Evolutionary conservation across 2,113 vertebrate species (phyloP).

Genomic region (Vireo altiloquus): DNA sequence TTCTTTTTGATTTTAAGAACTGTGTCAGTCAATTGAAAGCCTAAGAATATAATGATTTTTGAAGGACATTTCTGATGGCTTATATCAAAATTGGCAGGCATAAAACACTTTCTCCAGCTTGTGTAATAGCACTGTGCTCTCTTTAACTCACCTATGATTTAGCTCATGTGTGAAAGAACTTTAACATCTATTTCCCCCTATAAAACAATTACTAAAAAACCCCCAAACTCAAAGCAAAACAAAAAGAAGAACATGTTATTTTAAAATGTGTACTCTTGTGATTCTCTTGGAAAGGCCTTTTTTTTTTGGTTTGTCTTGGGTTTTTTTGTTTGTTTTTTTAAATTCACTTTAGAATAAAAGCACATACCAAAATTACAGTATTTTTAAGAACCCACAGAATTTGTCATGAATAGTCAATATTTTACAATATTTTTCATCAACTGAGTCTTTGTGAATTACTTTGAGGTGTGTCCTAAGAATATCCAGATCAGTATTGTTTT

Average conservation of each 20-base stretch:
- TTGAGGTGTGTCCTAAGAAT: neutral
- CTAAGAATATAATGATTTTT: conserved; percentile 38
- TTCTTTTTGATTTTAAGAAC: conserved; percentile 28
- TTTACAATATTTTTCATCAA: neutral
- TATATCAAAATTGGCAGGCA: conserved; percentile 41
- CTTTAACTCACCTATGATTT: neutral
- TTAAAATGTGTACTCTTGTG: neutral
- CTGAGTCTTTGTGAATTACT: neutral
- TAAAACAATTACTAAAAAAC: neutral
- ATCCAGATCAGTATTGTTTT: neutral
- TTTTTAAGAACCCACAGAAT: neutral
- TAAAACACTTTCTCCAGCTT: neutral
- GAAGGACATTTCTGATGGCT: conserved; percentile 9
- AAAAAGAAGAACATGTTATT: neutral
- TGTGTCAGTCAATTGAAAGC: conserved; percentile 47
- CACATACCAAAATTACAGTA: neutral
- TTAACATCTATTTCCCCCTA: neutral
- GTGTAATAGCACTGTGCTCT: neutral
- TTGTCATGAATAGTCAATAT: neutral
- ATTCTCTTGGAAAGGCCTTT: neutral
- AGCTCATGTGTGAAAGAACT: neutral
- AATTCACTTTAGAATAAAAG: neutral
- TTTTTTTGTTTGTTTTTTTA: neutral
- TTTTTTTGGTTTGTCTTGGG: too few species aligned
- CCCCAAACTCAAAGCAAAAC: neutral